A percentile compares a stretch with the other conserved stretches of the same genome.
Conservation (phyloP, 2,888 invertebrate species). For the Eupeodes latifasciatus region DNA sequence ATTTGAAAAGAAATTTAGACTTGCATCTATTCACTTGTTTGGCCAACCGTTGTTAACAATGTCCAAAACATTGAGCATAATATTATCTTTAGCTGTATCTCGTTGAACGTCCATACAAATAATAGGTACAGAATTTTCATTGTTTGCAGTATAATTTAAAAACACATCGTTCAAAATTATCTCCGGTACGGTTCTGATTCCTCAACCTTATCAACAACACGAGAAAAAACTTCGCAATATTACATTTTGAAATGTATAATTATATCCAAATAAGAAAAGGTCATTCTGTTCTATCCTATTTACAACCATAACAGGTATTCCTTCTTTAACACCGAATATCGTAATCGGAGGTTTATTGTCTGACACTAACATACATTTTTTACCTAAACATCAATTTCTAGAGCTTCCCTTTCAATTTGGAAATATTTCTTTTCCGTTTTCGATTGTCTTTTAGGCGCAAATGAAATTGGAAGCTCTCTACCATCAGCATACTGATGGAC, state of each 20-base stretch:
- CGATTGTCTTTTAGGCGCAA: constrained; percentile 2
- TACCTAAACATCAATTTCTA: too few relatives aligned
- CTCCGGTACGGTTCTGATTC: constrained; percentile 5
- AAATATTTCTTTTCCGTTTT: neutral
- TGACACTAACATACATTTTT: too few relatives aligned
- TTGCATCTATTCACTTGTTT: neutral
- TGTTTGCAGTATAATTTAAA: constrained; percentile 3
- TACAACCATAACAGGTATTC: too few relatives aligned
- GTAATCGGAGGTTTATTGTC: too few relatives aligned
- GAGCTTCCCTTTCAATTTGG: too few relatives aligned
- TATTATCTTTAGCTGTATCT: neutral
- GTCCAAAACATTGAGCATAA: neutral
- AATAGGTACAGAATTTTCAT: neutral
- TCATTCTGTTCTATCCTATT: too few relatives aligned
- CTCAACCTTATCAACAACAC: neutral
- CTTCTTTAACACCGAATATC: too few relatives aligned
- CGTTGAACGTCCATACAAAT: constrained; percentile 12
- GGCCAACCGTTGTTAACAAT: constrained; percentile 5
- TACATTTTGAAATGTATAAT: too few relatives aligned
- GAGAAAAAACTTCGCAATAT: too few relatives aligned
- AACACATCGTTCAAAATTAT: constrained; percentile 2
- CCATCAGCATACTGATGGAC: too few relatives aligned
- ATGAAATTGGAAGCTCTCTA: neutral
- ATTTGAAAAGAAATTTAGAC: neutral
- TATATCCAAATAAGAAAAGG: too few relatives aligned